Evolutionary conservation across 1,140 invertebrate species (phyloP).

Genomic region (Drosophila rhopaloa): DNA sequence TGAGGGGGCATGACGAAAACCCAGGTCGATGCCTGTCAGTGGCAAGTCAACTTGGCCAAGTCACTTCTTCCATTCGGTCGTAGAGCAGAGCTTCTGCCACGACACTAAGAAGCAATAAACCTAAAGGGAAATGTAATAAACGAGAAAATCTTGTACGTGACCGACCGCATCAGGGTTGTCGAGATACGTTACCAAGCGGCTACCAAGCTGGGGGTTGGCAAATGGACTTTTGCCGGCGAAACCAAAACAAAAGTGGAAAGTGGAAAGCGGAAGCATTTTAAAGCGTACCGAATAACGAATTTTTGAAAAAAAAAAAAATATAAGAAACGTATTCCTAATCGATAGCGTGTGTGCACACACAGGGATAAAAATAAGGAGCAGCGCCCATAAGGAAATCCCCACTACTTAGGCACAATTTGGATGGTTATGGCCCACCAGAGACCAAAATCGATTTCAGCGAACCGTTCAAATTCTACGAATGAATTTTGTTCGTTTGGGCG

Average conservation of each 20-base stretch:
- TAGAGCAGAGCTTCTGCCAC: conserved; percentile 68
- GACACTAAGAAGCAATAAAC: conserved; percentile 84
- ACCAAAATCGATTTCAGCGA: conserved; percentile 75
- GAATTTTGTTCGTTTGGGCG: conserved; percentile 71
- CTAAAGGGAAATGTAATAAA: conserved; percentile 85
- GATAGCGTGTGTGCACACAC: conserved; percentile 54
- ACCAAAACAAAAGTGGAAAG: conserved; percentile 60
- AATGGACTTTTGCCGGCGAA: conserved; percentile 70
- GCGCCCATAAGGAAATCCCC: conserved; percentile 31
- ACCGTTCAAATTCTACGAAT: conserved; percentile 75
- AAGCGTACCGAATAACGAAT: conserved; percentile 73
- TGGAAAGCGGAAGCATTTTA: conserved; percentile 73
- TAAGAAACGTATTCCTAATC: conserved; percentile 62
- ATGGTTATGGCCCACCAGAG: conserved; percentile 81
- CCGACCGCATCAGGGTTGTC: conserved; percentile 79
- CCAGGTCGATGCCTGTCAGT: conserved; percentile 79
- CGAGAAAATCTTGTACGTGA: conserved; percentile 85
- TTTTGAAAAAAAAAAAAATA: conserved; percentile 33
- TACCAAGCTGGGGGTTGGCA: conserved; percentile 45
- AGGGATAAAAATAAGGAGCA: conserved; percentile 13
- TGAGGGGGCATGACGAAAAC: conserved; percentile 65
- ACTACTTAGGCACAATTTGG: conserved; percentile 83
- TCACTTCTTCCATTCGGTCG: conserved; percentile 53
- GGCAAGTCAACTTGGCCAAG: conserved; percentile 73
- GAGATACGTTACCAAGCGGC: background rate